phyloP scores from a whole-genome alignment of 2,888 invertebrate species.

The Scaeva pyrastri region DNA sequence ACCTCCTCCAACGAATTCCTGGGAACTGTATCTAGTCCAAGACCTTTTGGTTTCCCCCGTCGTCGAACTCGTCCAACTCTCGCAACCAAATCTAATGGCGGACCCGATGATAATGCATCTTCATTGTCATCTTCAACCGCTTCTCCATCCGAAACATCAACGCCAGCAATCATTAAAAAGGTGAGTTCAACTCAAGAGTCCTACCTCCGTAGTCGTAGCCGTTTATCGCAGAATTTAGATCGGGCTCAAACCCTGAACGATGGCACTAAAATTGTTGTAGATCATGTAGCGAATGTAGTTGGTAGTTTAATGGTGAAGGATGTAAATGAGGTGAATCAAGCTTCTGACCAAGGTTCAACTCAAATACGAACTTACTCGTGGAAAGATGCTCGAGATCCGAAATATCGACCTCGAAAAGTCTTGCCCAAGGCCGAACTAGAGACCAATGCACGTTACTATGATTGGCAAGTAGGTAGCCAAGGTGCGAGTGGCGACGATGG shows the following conservation, averaged over 20 bases:
- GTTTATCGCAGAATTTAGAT: conserved; percentile 66
- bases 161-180: conserved; percentile 80
- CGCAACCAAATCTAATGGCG: conserved; percentile 76
- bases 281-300: conserved; percentile 73
- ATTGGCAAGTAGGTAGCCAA: conserved; percentile 65
- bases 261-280: conserved; percentile 68
- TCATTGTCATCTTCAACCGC: conserved; percentile 49
- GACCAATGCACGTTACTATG: conserved; percentile 57
- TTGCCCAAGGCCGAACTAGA: conserved; percentile 41
- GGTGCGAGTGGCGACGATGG: conserved; percentile 70
- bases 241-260: conserved; percentile 56
- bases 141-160: conserved; percentile 41
- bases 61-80: conserved; percentile 84
- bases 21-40: conserved; percentile 84
- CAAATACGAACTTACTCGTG: conserved; percentile 64
- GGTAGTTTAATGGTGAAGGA: conserved; percentile 66
- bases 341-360: background rate
- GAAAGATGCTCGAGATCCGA: conserved; percentile 64
- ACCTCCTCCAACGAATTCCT: conserved; percentile 79
- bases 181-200: conserved; percentile 81
- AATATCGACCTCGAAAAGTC: conserved; percentile 62
- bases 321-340: conserved; percentile 5
- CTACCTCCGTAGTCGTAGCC: conserved; percentile 68
- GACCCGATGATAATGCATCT: conserved; percentile 58
- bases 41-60: conserved; percentile 85